A percentile compares a stretch with the other conserved stretches of the same genome.
Conservation (phyloP, 2,113 vertebrate genomes). For the Lipotes vexillifer region DNA sequence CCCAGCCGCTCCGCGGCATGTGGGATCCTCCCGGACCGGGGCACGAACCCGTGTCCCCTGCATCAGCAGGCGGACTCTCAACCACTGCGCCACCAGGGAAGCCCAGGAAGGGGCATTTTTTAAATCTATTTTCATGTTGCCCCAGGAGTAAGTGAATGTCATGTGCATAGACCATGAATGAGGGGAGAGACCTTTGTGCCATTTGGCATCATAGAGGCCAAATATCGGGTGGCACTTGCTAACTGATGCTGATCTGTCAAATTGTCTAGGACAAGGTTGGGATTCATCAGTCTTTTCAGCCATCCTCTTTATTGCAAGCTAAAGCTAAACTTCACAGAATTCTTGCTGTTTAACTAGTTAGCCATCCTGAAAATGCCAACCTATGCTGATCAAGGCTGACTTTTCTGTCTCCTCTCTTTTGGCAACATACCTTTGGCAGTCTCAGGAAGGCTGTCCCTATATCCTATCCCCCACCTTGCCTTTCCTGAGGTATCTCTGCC, state of each 20-base stretch:
- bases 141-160: constrained; percentile 37
- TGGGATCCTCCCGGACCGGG: too few relatives aligned
- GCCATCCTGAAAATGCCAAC: not conserved
- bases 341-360: not conserved
- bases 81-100: too few relatives aligned
- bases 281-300: not conserved
- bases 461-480: not conserved
- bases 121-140: not conserved
- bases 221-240: constrained; percentile 28
- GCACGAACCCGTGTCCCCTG: too few relatives aligned
- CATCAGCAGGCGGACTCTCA: too few relatives aligned
- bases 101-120: constrained; percentile 43
- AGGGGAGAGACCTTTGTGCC: not conserved
- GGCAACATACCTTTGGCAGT: not conserved
- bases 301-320: not conserved
- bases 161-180: not conserved
- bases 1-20: too few relatives aligned
- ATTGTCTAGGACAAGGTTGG: not conserved
- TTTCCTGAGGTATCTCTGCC: not conserved
- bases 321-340: not conserved
- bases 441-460: not conserved
- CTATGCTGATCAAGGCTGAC: not conserved
- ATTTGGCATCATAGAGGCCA: not conserved
- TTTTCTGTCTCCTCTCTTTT: not conserved
- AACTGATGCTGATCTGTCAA: not conserved